Conservation (phyloP, 2,113 vertebrate species). For the Mesitornis unicolor region DNA sequence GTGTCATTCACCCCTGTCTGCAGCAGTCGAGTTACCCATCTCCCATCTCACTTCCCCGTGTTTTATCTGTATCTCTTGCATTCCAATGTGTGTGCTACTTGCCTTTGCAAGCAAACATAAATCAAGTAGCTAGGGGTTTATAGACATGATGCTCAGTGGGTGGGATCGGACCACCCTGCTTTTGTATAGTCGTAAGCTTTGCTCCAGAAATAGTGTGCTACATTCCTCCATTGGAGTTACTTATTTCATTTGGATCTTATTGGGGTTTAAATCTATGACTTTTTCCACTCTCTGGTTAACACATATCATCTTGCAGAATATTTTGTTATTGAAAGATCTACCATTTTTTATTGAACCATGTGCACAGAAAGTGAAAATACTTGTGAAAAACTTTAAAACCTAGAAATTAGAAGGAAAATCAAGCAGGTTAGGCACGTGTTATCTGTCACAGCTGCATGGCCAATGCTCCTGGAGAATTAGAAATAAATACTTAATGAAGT, state of each 20-base stretch:
- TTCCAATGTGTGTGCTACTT: background rate
- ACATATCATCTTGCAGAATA: background rate
- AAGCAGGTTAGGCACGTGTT: background rate
- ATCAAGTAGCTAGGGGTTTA: background rate
- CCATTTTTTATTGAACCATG: background rate
- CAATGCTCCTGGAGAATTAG: background rate
- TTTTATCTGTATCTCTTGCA: background rate
- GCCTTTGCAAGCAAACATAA: constrained; percentile 1
- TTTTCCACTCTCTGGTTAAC: background rate
- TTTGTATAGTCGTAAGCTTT: background rate
- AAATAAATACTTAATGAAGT: background rate
- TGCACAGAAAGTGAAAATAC: background rate
- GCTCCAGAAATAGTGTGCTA: background rate
- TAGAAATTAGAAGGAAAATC: background rate
- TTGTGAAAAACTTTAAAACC: background rate
- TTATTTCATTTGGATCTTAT: background rate
- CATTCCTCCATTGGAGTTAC: background rate
- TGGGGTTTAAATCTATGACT: background rate
- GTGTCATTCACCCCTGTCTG: background rate
- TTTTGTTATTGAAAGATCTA: background rate
- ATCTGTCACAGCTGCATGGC: background rate
- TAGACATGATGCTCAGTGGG: background rate
- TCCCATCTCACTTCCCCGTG: background rate
- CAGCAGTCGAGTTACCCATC: background rate
- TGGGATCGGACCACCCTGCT: constrained; percentile 49